These are phyloP conservation scores for Xestia ashworthii DNA, from an alignment of 2,888 invertebrate species.

Conservation along the genomic window DNA sequence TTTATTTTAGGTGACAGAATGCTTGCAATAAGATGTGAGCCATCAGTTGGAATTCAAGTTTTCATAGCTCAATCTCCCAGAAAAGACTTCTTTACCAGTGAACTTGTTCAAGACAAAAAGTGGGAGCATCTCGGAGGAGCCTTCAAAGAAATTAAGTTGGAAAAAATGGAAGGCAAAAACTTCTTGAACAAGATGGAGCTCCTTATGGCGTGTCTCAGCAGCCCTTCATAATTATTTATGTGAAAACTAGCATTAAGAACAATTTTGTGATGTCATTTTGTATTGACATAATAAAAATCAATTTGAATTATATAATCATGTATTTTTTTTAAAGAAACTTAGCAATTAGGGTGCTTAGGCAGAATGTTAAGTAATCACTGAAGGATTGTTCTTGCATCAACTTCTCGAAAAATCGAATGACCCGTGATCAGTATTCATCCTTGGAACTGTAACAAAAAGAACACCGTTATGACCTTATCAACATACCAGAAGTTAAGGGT, in stretches of 20 bases:
- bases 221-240: conserved; percentile 90
- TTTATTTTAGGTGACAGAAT: conserved; percentile 92
- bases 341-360: conserved; percentile 87
- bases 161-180: conserved; percentile 98
- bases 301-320: conserved; percentile 74
- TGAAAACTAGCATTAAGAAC: conserved; percentile 68
- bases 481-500: conserved; percentile 40
- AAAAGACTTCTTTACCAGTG: conserved; percentile 96
- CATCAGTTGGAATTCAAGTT: conserved; percentile 96
- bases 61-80: conserved; percentile 97
- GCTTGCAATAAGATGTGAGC: conserved; percentile 97
- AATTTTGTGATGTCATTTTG: conserved; percentile 65
- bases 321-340: conserved; percentile 86
- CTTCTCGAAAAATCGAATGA: conserved; percentile 79
- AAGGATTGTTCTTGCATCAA: conserved; percentile 88
- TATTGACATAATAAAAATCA: conserved; percentile 69
- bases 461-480: conserved; percentile 44
- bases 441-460: conserved; percentile 84
- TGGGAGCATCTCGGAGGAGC: conserved; percentile 98
- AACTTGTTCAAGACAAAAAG: conserved; percentile 96
- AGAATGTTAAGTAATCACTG: conserved; percentile 89
- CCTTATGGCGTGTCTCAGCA: conserved; percentile 97
- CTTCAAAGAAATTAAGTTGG: conserved; percentile 96
- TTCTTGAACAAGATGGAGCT: conserved; percentile 99
- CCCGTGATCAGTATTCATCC: conserved; percentile 79